Evolutionary conservation across 2,888 invertebrate species (phyloP).

Genomic region (Zhuqinia jingwanae): DNA sequence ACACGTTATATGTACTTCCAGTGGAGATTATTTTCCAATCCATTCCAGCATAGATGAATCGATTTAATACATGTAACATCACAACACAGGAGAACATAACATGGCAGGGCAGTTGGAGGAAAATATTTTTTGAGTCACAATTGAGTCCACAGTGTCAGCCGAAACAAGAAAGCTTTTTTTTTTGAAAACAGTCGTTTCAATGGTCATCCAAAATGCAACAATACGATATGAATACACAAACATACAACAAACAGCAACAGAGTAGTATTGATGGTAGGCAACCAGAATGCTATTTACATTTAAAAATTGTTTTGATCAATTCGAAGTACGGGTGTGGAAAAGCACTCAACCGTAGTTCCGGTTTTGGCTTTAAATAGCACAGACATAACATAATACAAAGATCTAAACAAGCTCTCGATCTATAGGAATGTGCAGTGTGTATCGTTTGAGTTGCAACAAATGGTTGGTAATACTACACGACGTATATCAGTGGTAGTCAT

Average conservation of each 20-base stretch:
- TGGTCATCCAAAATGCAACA: no score
- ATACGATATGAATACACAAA: no score
- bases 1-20: neutral
- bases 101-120: no score
- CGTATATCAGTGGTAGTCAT: neutral
- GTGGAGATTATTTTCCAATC: neutral
- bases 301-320: conserved; percentile 55
- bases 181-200: no score
- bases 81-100: no score
- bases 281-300: conserved; percentile 38
- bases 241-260: neutral
- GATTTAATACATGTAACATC: no score
- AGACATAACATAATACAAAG: conserved; percentile 41
- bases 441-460: neutral
- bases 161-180: no score
- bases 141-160: no score
- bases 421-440: neutral
- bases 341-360: conserved; percentile 70
- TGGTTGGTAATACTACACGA: neutral
- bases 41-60: neutral
- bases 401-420: conserved; percentile 3
- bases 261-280: conserved; percentile 23
- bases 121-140: no score
- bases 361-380: conserved; percentile 58
- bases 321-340: conserved; percentile 62